A percentile compares a stretch with the other conserved stretches of the same genome.
Conservation (phyloP, 2,113 vertebrate species). For the Lethenteron reissneri region DNA sequence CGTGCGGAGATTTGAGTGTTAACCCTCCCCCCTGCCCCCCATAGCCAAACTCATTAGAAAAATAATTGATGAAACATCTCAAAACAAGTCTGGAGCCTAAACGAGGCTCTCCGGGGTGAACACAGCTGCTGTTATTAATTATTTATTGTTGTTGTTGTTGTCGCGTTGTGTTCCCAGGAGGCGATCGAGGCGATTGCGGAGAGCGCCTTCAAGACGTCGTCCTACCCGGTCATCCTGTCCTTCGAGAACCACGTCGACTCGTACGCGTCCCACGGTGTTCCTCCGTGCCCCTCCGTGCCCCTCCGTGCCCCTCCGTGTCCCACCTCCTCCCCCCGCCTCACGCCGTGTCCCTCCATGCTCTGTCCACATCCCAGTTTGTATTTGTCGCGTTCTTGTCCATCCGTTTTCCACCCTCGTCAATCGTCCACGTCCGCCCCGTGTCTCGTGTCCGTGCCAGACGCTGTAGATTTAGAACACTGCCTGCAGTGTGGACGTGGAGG, state of each 20-base stretch:
- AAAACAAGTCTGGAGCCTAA: neutral
- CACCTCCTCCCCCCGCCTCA: neutral
- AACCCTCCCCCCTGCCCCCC: neutral
- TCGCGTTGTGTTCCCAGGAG: conserved; percentile 34
- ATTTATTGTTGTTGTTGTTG: neutral
- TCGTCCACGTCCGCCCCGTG: neutral
- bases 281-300: neutral
- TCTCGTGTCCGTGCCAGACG: neutral
- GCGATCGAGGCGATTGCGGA: conserved; percentile 89
- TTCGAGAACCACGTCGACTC: conserved; percentile 97
- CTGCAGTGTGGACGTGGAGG: neutral
- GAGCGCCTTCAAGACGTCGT: conserved; percentile 89
- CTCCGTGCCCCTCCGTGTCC: neutral
- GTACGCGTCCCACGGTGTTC: conserved; percentile 28
- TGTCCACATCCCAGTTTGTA: neutral
- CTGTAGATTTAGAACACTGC: no score
- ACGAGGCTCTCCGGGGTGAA: neutral
- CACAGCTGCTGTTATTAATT: neutral
- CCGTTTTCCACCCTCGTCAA: neutral
- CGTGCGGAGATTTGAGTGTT: neutral
- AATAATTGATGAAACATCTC: neutral
- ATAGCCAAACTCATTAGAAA: neutral
- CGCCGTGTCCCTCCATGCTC: neutral
- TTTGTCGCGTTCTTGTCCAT: neutral
- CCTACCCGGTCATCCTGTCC: conserved; percentile 68